Conservation (phyloP, 2,888 invertebrate genomes). For the Leucania comma region DNA sequence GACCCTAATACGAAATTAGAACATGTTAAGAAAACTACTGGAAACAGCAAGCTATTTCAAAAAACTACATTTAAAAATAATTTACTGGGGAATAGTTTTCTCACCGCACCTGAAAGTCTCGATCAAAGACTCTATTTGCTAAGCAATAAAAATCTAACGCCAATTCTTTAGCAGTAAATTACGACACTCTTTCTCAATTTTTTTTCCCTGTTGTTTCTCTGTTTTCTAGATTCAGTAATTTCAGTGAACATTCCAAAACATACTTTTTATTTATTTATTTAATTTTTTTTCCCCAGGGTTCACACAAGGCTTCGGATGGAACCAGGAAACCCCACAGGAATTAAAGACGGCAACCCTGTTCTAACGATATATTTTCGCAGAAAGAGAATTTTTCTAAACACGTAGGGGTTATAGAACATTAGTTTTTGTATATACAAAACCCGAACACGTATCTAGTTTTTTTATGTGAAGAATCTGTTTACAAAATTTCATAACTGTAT, state of each 20-base stretch:
- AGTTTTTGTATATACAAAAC: too few relatives aligned
- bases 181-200: not conserved
- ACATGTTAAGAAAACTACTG: conserved; percentile 8
- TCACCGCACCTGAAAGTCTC: not conserved
- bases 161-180: not conserved
- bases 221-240: not conserved
- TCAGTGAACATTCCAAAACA: not conserved
- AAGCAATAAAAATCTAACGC: conserved; percentile 5
- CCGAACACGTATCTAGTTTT: too few relatives aligned
- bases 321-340: too few relatives aligned
- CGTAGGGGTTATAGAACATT: too few relatives aligned
- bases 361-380: too few relatives aligned
- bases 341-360: too few relatives aligned
- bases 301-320: too few relatives aligned
- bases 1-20: not conserved
- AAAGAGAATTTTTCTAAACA: too few relatives aligned
- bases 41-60: not conserved
- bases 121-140: conserved; percentile 11
- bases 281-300: too few relatives aligned
- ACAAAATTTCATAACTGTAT: too few relatives aligned
- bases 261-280: too few relatives aligned
- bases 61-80: not conserved
- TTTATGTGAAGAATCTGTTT: too few relatives aligned
- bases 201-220: conserved; percentile 2
- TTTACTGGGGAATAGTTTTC: not conserved